phyloP scores from a whole-genome alignment of 1,140 invertebrate genomes.

The Penaeus chinensis region DNA sequence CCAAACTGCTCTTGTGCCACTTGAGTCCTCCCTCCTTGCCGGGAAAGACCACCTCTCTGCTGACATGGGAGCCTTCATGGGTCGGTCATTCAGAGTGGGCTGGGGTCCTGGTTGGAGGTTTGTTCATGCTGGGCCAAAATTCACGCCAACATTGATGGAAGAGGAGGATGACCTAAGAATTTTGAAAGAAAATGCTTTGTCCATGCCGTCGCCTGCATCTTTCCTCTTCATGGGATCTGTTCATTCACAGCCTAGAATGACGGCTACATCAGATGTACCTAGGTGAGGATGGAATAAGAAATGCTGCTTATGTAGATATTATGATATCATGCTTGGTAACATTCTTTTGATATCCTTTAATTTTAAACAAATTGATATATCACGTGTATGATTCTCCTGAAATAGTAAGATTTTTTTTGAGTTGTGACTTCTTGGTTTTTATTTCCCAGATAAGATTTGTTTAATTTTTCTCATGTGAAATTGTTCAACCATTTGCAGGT shows the following conservation, averaged over 20 bases:
- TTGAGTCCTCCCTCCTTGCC: slow-evolving; percentile 30
- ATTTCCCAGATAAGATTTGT: no score
- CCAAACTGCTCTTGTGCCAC: slow-evolving; percentile 32
- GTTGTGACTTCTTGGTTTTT: no score
- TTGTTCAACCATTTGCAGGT: slow-evolving; percentile 31
- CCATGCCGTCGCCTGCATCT: slow-evolving; percentile 6
- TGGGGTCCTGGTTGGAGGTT: slow-evolving; percentile 80
- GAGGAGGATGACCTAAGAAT: slow-evolving; percentile 19
- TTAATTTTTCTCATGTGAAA: neutral
- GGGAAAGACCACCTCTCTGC: slow-evolving; percentile 72
- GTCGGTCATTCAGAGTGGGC: slow-evolving; percentile 78
- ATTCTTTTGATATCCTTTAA: no score
- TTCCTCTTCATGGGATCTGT: slow-evolving; percentile 42
- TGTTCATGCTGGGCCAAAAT: slow-evolving; percentile 65
- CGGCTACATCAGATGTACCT: neutral
- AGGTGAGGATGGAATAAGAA: slow-evolving; percentile 8
- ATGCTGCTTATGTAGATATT: no score
- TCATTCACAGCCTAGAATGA: slow-evolving; percentile 4
- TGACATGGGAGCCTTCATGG: slow-evolving; percentile 76
- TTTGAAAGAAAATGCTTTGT: neutral
- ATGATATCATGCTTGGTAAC: no score
- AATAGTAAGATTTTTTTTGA: no score
- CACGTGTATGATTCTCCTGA: no score
- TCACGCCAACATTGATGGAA: slow-evolving; percentile 1
- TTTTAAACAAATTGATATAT: no score